phyloP scores from a whole-genome alignment of 2,888 invertebrate species.

The Marronus borbonicus region DNA sequence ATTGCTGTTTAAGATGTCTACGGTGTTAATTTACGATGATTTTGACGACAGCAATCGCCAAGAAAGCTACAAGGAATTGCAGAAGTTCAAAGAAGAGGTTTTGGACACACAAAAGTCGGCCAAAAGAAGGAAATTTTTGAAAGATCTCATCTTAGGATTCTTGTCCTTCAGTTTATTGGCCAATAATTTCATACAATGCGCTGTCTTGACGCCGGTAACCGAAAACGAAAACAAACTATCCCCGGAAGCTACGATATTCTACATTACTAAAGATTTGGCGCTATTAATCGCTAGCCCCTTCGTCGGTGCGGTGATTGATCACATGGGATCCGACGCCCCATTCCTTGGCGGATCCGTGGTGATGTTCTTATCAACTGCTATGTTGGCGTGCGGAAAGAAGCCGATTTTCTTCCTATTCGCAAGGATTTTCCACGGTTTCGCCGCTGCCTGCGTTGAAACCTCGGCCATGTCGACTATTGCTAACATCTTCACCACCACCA shows the following conservation, averaged over 20 bases:
- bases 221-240: not conserved
- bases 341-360: not conserved
- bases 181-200: constrained; percentile 23
- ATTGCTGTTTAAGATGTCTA: not conserved
- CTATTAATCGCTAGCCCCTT: constrained; percentile 20
- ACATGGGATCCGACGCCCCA: constrained; percentile 15
- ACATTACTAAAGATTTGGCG: constrained; percentile 15
- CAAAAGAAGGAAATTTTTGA: not conserved
- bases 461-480: constrained; percentile 1
- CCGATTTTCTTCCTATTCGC: constrained; percentile 11
- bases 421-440: constrained; percentile 26
- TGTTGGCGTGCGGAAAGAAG: not conserved
- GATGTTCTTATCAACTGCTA: constrained; percentile 32
- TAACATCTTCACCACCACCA: constrained; percentile 22
- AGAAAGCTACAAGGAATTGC: constrained; percentile 16
- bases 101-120: not conserved
- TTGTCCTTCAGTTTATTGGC: not conserved
- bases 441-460: constrained; percentile 2
- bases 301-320: constrained; percentile 4
- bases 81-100: not conserved
- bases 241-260: constrained; percentile 25
- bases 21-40: not conserved
- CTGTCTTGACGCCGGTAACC: constrained; percentile 14
- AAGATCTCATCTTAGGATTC: constrained; percentile 6
- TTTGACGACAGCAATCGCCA: not conserved